Base-by-base conservation (phyloP, 2,888 invertebrate species). In the Diarsia dahlii region DNA sequence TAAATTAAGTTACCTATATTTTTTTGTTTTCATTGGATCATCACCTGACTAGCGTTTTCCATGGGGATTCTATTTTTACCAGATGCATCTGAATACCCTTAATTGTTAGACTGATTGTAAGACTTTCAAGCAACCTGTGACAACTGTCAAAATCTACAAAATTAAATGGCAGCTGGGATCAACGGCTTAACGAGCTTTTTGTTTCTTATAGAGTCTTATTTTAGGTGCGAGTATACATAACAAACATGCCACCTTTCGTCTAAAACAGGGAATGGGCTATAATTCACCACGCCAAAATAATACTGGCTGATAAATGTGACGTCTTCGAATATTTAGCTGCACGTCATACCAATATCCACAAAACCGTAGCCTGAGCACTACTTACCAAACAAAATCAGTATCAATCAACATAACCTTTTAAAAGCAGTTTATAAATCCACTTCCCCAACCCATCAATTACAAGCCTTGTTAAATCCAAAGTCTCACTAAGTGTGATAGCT, bases 391-490 rank as follows among this genome's bases (percentile, higher is more conserved):
- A 48, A 66, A 80, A 63, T 52, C 45, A 10, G 3, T 23, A n/a
- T 64, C 20, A 76, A 65, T 82, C 18, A 69, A 39, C 9, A 50
- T 18, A 45, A 34, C n/a, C 12, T 39, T 18, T 56, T 60, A n/a
- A 1, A 15, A 71, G 0, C 60, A 80, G 60, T 70, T 60, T 13
- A 69, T 71, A 70, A 71, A 78, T 62, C 58, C 52, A 58, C 39
- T 76, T 68, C 45, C 50, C 58, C 20, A 28, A n/a, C 71, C 80
- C 68, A 54, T 85, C 74, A 76, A 78, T 83, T 80, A 77, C 64
- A 80, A 80, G 50, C 58, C 68, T 62, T 71, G 64, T 74, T 83
- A 74, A 85, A 80, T 73, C 56, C 50, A 78, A 75, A 71, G 45
- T 80, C 70, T 72, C 52, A 48, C 71, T 68, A 71, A 84, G 45